These are phyloP conservation scores for Cryptocephalus primarius DNA, from an alignment of 2,888 invertebrate species.

Conservation along the genomic window DNA sequence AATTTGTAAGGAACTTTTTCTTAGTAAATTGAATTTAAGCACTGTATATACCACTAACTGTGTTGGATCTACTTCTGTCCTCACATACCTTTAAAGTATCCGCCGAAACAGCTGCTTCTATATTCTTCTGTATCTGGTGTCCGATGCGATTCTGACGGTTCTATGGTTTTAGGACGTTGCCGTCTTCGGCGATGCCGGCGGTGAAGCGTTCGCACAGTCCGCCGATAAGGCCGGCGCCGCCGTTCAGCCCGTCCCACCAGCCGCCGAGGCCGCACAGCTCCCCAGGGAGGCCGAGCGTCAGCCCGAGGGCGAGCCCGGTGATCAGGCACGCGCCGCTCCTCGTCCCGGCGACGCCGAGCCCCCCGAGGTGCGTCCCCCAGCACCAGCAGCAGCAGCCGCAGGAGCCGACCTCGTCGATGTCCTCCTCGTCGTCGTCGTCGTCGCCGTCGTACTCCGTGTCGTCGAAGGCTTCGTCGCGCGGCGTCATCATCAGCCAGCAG, in stretches of 20 bases:
- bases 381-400: slow-evolving; percentile 13
- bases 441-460: slow-evolving; percentile 5
- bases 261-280: slow-evolving; percentile 36
- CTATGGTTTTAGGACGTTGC: too few species aligned
- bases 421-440: slow-evolving; percentile 10
- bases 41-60: too few species aligned
- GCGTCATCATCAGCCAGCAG: slow-evolving; percentile 32
- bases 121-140: too few species aligned
- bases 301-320: slow-evolving; percentile 33
- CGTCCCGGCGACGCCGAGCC: slow-evolving; percentile 28
- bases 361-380: slow-evolving; percentile 11
- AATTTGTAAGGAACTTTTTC: too few species aligned
- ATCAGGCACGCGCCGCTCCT: slow-evolving; percentile 30
- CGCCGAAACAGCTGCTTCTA: too few species aligned
- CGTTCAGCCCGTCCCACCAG: slow-evolving; percentile 25
- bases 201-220: slow-evolving; percentile 33
- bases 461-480: slow-evolving; percentile 12
- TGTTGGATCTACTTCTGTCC: too few species aligned
- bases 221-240: slow-evolving; percentile 29
- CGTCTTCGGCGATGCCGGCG: slow-evolving; percentile 7
- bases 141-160: too few species aligned
- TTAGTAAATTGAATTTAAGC: too few species aligned
- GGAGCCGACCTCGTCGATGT: slow-evolving; percentile 19
- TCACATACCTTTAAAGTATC: too few species aligned
- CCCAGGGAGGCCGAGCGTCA: slow-evolving; percentile 32